phyloP scores from a whole-genome alignment of 2,797 vertebrate genomes.

The Paedocypris micromegethes region DNA sequence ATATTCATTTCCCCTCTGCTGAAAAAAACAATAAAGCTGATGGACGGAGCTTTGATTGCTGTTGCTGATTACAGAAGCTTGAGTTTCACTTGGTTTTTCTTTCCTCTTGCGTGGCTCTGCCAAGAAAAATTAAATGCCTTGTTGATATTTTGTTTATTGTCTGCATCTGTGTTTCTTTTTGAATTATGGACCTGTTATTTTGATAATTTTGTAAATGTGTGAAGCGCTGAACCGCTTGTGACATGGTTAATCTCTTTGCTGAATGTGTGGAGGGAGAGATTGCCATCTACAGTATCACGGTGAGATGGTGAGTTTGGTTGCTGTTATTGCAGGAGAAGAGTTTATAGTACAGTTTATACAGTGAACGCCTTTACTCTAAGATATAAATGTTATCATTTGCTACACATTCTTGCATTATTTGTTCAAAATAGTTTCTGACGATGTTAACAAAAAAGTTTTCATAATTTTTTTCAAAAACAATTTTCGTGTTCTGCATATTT shows the following conservation, averaged over 20 bases:
- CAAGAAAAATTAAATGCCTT: slow-evolving; percentile 11
- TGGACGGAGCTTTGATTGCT: neutral
- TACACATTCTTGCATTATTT: no score
- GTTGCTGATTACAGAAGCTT: slow-evolving; percentile 2
- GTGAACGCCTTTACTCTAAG: no score
- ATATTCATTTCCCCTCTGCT: neutral
- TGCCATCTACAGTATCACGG: slow-evolving; percentile 69
- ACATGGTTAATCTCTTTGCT: slow-evolving; percentile 9
- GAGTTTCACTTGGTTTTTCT: neutral
- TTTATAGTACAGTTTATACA: neutral
- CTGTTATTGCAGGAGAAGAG: neutral
- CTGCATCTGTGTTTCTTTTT: neutral
- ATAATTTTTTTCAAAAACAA: no score
- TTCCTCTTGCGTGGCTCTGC: neutral
- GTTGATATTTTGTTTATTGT: slow-evolving; percentile 23
- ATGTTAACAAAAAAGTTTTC: no score
- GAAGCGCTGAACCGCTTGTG: slow-evolving; percentile 21
- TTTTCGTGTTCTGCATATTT: no score
- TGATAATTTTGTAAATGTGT: slow-evolving; percentile 1
- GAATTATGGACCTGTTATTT: slow-evolving; percentile 6
- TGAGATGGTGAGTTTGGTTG: slow-evolving; percentile 5
- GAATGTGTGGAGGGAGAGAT: slow-evolving; percentile 57
- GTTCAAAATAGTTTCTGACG: no score
- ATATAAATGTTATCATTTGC: no score
- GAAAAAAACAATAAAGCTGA: neutral